Base-by-base conservation (phyloP, 2,113 vertebrate genomes). In the Myanophis thanlyinensis region DNA sequence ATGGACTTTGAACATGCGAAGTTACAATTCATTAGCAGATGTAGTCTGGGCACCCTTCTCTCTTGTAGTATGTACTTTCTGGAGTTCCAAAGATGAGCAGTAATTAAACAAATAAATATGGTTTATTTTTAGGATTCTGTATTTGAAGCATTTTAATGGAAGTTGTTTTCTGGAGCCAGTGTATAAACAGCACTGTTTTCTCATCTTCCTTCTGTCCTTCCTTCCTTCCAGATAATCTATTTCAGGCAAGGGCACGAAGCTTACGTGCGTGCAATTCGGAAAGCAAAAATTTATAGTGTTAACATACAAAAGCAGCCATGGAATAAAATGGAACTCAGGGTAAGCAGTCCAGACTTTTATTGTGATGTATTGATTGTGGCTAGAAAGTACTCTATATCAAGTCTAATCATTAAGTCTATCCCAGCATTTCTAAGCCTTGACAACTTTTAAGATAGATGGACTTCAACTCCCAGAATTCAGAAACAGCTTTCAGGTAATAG, bases 241-340 rank as follows among this genome's bases (percentile, higher is more conserved):
- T 99, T 99, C 93, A 98, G 98, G 92, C 99, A 99, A 97, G 99
- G 99, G 89, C 99, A 99, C 90, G 99, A 99, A 98, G 99, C 99
- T 85, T 99, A 99, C 15, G 98, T 99, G n/a, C 97, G 99, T 54
- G 99, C 99, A 13, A 99, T 99, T 85, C 98, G 98, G 93, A 99
- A 98, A 96, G 98, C 98, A 94, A 99, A 99, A 97, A 98, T 98
- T 94, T 99, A 99, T 96, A 98, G 97, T 91, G 97, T 99, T 97
- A 99, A 99, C 97, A 98, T 98, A 96, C 99, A 99, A 96, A 99
- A 99, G 95, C 99, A 99, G 96, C 99, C 99, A 23, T 99, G 99
- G 99, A 99, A 99, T 97, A 99, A 98, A 98, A 98, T 99, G 95
- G 98, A 99, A 97, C 98, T 99, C 98, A 99, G 99, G 98, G 99